These are phyloP conservation scores for Eupeodes latifasciatus DNA, from an alignment of 2,888 invertebrate species.

Conservation along the genomic window DNA sequence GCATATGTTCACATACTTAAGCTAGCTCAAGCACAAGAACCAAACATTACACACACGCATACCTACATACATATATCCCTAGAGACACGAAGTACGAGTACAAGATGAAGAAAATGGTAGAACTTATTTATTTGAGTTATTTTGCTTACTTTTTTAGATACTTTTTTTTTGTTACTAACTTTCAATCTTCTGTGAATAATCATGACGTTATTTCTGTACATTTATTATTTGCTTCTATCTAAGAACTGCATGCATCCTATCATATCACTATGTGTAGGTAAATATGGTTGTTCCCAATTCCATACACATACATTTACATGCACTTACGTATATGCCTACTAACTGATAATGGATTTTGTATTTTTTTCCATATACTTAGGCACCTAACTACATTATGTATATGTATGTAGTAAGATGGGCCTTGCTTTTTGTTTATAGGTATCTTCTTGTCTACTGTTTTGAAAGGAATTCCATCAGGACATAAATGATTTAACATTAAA, in stretches of 20 bases:
- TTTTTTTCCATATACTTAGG: not conserved
- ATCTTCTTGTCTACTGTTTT: not conserved
- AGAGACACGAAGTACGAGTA: not conserved
- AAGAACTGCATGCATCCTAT: slow-evolving; percentile 39
- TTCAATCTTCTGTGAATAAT: slow-evolving; percentile 71
- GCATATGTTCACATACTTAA: slow-evolving; percentile 71
- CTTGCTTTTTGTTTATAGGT: slow-evolving; percentile 17
- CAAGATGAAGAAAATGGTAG: slow-evolving; percentile 6
- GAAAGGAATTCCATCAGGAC: slow-evolving; percentile 30
- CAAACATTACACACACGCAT: slow-evolving; percentile 22
- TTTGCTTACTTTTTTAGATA: not conserved
- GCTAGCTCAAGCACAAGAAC: slow-evolving; percentile 51
- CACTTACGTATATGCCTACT: too few species aligned
- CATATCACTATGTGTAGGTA: not conserved
- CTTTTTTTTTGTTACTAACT: slow-evolving; percentile 1
- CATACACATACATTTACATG: not conserved
- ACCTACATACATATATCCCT: not conserved
- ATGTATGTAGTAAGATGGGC: not conserved
- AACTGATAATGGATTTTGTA: not conserved
- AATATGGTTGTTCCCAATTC: not conserved
- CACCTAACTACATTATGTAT: too few species aligned
- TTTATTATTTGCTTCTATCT: slow-evolving; percentile 68
- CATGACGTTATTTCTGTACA: slow-evolving; percentile 69
- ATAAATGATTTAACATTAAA: slow-evolving; percentile 45
- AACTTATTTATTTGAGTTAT: slow-evolving; percentile 34